These are phyloP conservation scores for Gymnobelideus leadbeateri DNA, from an alignment of 2,113 vertebrate species.

Conservation along the genomic window DNA sequence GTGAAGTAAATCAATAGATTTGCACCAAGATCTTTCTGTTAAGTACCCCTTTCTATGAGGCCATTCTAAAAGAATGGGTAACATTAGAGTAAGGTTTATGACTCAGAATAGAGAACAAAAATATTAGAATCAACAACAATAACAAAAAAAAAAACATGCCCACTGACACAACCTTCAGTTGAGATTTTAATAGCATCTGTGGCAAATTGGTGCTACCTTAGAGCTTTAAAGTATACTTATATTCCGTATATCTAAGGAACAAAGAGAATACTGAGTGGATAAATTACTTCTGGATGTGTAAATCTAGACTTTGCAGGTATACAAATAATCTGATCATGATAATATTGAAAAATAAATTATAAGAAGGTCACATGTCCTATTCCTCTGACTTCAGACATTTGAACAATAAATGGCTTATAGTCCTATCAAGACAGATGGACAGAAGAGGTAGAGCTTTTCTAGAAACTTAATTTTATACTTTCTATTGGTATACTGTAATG, in stretches of 20 bases:
- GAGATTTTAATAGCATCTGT: background rate
- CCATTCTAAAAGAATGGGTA: background rate
- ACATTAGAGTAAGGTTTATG: background rate
- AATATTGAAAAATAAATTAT: background rate
- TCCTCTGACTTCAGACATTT: too few relatives aligned
- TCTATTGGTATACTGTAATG: too few relatives aligned
- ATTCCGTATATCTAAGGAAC: background rate
- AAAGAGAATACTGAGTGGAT: background rate
- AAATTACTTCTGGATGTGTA: background rate
- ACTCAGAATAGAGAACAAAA: background rate
- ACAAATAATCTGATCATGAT: background rate
- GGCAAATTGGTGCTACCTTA: background rate
- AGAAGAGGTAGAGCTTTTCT: too few relatives aligned
- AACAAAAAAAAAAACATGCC: slow-evolving; percentile 9
- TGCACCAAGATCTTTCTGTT: background rate
- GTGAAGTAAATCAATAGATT: background rate
- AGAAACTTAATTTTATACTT: too few relatives aligned
- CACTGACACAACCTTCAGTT: slow-evolving; percentile 2
- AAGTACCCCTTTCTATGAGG: background rate
- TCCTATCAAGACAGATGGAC: too few relatives aligned
- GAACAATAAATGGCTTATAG: too few relatives aligned
- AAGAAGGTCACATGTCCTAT: background rate
- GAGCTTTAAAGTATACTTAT: background rate
- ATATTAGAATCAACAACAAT: slow-evolving; percentile 15
- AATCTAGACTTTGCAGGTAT: slow-evolving; percentile 9